A percentile compares a stretch with the other conserved stretches of the same genome.
Evolutionary conservation across 2,113 vertebrate species (phyloP).

Genomic region (Bubo bubo): DNA sequence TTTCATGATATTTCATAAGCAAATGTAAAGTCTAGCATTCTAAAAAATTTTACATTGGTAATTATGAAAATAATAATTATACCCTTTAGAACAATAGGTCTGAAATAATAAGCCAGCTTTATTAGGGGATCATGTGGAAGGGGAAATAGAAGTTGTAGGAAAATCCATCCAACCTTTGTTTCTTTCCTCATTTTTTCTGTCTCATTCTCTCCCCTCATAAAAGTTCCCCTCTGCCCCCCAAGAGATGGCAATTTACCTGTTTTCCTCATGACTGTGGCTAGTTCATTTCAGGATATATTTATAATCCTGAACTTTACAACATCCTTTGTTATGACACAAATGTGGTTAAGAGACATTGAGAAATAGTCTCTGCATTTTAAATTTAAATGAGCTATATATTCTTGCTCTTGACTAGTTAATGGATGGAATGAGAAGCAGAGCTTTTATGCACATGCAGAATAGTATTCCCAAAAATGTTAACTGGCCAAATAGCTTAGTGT

Average conservation of each 20-base stretch:
- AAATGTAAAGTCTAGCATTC: neutral
- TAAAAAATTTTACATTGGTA: neutral
- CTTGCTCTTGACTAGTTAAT: neutral
- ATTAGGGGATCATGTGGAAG: neutral
- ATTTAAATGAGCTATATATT: neutral
- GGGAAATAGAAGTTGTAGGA: neutral
- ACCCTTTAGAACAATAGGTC: neutral
- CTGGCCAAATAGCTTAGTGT: neutral
- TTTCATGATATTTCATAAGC: neutral
- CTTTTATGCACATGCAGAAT: neutral
- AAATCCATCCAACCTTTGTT: neutral
- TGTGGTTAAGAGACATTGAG: neutral
- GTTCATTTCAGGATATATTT: neutral
- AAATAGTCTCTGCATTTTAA: neutral
- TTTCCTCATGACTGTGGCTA: neutral
- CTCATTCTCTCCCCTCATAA: neutral
- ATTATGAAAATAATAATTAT: neutral
- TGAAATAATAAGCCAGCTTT: neutral
- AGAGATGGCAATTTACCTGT: neutral
- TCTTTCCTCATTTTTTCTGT: neutral
- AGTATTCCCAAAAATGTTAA: neutral
- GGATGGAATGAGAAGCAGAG: neutral
- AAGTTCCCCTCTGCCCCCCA: rapidly evolving
- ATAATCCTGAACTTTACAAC: neutral
- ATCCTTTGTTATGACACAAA: neutral